These are phyloP conservation scores for Eristalinus sepulchralis DNA, from an alignment of 2,888 invertebrate species.

Conservation along the genomic window DNA sequence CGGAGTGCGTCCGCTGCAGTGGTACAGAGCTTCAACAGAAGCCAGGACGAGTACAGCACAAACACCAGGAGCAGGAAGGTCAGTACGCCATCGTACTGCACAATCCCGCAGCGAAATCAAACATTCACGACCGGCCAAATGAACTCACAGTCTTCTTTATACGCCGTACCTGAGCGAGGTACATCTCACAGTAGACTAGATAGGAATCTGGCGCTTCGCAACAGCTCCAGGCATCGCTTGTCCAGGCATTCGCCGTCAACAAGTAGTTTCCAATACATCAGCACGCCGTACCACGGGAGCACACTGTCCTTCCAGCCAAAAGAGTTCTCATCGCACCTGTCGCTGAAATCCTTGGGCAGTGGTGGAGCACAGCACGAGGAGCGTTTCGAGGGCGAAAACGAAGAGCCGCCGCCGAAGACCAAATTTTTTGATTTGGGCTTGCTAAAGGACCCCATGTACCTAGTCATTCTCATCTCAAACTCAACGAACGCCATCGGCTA, in stretches of 20 bases:
- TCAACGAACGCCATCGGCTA: conserved; percentile 93
- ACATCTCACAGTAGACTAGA: conserved; percentile 77
- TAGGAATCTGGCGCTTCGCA: conserved; percentile 73
- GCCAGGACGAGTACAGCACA: conserved; percentile 80
- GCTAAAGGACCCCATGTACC: conserved; percentile 89
- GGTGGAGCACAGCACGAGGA: conserved; percentile 76
- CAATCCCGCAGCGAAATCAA: conserved; percentile 79
- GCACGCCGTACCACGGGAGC: conserved; percentile 92
- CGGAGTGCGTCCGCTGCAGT: conserved; percentile 88
- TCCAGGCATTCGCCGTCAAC: conserved; percentile 88
- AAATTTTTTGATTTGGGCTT: conserved; percentile 88
- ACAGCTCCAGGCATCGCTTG: conserved; percentile 81
- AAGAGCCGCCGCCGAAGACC: conserved; percentile 73
- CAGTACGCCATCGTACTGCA: conserved; percentile 83
- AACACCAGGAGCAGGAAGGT: conserved; percentile 83
- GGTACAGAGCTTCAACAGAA: conserved; percentile 83
- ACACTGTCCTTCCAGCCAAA: conserved; percentile 89
- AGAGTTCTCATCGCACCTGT: conserved; percentile 90
- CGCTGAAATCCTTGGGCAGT: conserved; percentile 86
- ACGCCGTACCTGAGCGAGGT: conserved; percentile 87
- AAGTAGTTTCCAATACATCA: conserved; percentile 91
- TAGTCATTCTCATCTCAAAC: conserved; percentile 91
- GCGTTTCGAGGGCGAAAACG: conserved; percentile 74
- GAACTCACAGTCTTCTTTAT: conserved; percentile 85
- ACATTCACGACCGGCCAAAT: conserved; percentile 82